phyloP scores from a whole-genome alignment of 2,113 vertebrate genomes.

The Corythaixoides concolor region DNA sequence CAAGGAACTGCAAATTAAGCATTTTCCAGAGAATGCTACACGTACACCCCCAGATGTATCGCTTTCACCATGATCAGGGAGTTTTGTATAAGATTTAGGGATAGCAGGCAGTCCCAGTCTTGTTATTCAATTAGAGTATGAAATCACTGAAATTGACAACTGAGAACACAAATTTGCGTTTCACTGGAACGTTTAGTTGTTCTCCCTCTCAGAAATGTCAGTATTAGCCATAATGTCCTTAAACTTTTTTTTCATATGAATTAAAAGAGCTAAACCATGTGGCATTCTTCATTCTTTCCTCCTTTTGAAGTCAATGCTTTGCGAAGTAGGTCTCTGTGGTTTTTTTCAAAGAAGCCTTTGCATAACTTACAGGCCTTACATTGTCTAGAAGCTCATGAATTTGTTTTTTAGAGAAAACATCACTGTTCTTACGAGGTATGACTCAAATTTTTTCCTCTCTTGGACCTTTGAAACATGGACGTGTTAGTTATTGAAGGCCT shows the following conservation, averaged over 20 bases:
- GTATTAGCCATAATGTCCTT: background rate
- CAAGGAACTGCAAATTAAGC: background rate
- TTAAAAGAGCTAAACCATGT: background rate
- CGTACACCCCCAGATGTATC: rapidly evolving
- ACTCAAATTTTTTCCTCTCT: background rate
- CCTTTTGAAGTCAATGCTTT: background rate
- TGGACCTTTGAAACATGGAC: background rate
- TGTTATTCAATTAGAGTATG: background rate
- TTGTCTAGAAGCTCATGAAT: background rate
- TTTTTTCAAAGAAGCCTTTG: background rate
- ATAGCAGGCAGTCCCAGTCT: background rate
- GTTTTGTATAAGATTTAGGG: background rate
- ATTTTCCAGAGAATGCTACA: background rate
- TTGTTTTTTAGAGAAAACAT: background rate
- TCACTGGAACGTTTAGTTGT: background rate
- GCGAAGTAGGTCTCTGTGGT: background rate
- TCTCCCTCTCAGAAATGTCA: background rate
- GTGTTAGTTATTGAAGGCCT: background rate
- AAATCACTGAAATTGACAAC: background rate
- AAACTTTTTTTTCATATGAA: background rate
- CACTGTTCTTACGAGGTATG: background rate
- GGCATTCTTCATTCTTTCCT: background rate
- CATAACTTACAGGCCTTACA: background rate
- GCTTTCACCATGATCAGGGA: background rate
- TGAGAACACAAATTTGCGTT: background rate